phyloP scores from a whole-genome alignment of 1,140 invertebrate genomes.

The Chironomus striatipennis region DNA sequence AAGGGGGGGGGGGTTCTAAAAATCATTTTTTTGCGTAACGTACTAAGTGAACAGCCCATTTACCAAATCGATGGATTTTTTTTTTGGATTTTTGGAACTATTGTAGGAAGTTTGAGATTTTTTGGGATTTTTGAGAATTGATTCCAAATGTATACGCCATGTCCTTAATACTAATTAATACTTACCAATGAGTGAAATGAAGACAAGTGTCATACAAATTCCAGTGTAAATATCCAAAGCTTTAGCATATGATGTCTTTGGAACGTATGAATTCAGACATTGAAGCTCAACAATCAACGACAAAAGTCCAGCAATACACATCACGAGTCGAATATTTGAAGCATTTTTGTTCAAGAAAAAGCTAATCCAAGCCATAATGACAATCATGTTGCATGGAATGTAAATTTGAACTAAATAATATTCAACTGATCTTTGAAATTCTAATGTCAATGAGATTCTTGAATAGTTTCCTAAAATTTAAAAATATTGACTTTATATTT shows the following conservation, averaged over 20 bases:
- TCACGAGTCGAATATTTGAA: not conserved
- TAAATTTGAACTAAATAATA: conserved; percentile 11
- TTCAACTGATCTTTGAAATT: not conserved
- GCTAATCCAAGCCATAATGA: not conserved
- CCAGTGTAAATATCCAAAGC: conserved; percentile 10
- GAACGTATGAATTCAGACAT: not conserved
- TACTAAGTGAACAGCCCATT: too few species aligned
- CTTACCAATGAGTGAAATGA: conserved; percentile 2
- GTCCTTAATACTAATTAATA: too few species aligned
- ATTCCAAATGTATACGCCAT: too few species aligned
- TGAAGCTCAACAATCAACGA: not conserved
- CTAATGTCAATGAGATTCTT: not conserved
- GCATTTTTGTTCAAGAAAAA: not conserved
- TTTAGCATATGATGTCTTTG: not conserved
- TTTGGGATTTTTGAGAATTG: too few species aligned
- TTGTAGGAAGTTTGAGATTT: too few species aligned
- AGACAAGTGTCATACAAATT: not conserved
- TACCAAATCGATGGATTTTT: too few species aligned
- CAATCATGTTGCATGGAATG: not conserved
- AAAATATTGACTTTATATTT: too few species aligned
- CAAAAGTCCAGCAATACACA: not conserved
- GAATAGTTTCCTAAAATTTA: not conserved
- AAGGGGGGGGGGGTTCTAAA: too few species aligned
- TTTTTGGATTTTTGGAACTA: too few species aligned
- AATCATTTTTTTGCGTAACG: too few species aligned